Percentiles rank a stretch among this genome's conserved stretches.
Evolutionary conservation across 2,888 invertebrate species (phyloP).

Genomic region (Lasioglossum morio): DNA sequence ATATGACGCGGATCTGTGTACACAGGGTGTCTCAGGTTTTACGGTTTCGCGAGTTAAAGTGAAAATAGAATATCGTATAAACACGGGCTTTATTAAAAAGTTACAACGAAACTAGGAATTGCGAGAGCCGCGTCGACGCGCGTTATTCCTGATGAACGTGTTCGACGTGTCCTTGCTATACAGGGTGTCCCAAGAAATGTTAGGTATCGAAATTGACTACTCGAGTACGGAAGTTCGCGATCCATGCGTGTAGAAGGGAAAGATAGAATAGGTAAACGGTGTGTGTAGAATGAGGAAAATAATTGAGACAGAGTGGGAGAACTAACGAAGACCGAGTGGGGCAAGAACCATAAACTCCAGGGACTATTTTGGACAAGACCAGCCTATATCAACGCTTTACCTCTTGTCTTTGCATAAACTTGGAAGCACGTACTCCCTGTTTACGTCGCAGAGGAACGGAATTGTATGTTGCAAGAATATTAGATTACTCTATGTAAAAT

Average conservation of each 20-base stretch:
- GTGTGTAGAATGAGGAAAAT: constrained; percentile 1
- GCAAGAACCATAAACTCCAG: constrained; percentile 14
- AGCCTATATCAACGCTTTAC: constrained; percentile 14
- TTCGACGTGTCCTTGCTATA: background rate
- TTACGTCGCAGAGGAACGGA: background rate
- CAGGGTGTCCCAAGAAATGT: no score
- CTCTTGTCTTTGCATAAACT: constrained; percentile 14
- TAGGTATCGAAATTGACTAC: background rate
- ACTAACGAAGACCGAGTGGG: constrained; percentile 15
- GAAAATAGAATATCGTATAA: background rate
- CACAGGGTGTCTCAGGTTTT: background rate
- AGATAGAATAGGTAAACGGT: background rate
- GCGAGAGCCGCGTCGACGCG: background rate
- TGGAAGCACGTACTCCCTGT: constrained; percentile 16
- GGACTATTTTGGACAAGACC: constrained; percentile 11
- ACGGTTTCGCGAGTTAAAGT: background rate
- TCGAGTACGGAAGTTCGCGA: no score
- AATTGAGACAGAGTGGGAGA: constrained; percentile 14
- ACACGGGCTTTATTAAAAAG: constrained; percentile 1
- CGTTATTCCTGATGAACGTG: background rate
- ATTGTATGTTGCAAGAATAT: constrained; percentile 14
- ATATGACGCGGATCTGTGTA: background rate
- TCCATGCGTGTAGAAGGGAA: background rate
- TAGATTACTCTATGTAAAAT: background rate
- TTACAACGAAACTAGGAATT: constrained; percentile 3